These are phyloP conservation scores for Zophobas atratus DNA, from an alignment of 1,140 invertebrate genomes.

Conservation along the genomic window DNA sequence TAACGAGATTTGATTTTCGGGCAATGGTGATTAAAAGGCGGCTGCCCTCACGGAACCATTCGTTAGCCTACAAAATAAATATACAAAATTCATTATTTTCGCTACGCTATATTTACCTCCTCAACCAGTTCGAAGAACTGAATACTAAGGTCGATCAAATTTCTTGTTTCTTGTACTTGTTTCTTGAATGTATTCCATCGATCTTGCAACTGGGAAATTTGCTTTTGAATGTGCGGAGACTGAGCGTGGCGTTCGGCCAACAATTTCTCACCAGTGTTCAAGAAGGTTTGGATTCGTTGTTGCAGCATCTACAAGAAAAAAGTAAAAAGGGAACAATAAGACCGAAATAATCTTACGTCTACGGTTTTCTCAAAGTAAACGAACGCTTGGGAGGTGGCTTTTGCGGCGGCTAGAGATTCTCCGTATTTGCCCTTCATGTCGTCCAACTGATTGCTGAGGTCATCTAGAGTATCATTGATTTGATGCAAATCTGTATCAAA, in stretches of 20 bases:
- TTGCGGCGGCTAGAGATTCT: slow-evolving; percentile 80
- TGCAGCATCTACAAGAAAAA: slow-evolving; percentile 76
- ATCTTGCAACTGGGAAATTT: slow-evolving; percentile 78
- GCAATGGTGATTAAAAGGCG: slow-evolving; percentile 80
- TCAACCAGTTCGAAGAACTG: slow-evolving; percentile 75
- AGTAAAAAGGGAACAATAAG: slow-evolving; percentile 49
- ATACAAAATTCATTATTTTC: background rate
- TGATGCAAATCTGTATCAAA: slow-evolving; percentile 82
- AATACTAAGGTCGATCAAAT: slow-evolving; percentile 71
- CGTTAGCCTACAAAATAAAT: slow-evolving; percentile 73
- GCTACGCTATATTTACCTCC: slow-evolving; percentile 63
- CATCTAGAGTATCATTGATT: slow-evolving; percentile 81
- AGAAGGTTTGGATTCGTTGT: slow-evolving; percentile 81
- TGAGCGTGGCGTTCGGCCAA: slow-evolving; percentile 73
- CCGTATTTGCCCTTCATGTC: slow-evolving; percentile 79
- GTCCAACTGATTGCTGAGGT: slow-evolving; percentile 76
- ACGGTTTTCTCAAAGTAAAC: slow-evolving; percentile 86
- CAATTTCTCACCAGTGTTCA: slow-evolving; percentile 79
- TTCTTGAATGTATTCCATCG: slow-evolving; percentile 83
- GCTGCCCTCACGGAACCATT: slow-evolving; percentile 83
- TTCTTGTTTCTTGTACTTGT: slow-evolving; percentile 78
- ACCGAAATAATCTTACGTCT: slow-evolving; percentile 72
- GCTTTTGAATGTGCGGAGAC: slow-evolving; percentile 74
- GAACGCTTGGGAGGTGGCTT: slow-evolving; percentile 81
- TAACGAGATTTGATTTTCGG: slow-evolving; percentile 77